These are phyloP conservation scores for Carettochelys insculpta DNA, from an alignment of 2,113 vertebrate genomes.

Conservation along the genomic window DNA sequence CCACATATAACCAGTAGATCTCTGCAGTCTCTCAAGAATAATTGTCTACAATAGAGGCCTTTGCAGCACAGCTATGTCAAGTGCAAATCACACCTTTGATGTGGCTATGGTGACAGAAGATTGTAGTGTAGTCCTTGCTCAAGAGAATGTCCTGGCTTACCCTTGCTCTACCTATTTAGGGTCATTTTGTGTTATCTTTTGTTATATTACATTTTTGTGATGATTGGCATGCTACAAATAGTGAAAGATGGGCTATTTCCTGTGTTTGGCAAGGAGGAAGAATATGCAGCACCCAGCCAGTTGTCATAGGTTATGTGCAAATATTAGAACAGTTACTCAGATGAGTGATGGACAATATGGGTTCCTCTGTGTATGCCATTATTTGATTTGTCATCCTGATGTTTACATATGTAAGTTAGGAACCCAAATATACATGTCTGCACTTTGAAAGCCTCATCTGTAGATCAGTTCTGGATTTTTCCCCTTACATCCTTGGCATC, in stretches of 20 bases:
- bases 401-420: neutral
- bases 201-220: neutral
- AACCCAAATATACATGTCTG: neutral
- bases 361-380: neutral
- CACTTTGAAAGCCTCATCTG: neutral
- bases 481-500: neutral
- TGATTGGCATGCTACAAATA: neutral
- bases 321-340: accelerated
- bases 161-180: neutral
- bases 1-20: neutral
- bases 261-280: neutral
- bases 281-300: neutral
- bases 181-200: neutral
- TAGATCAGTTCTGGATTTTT: neutral
- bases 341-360: neutral
- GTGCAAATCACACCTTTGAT: neutral
- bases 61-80: neutral
- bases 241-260: neutral
- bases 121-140: neutral
- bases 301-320: neutral
- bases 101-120: accelerated
- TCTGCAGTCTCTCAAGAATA: neutral
- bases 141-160: neutral
- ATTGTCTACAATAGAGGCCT: neutral
- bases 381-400: neutral